Percentiles rank a stretch among this genome's conserved stretches.
Conservation (phyloP, 2,113 vertebrate genomes). For the Stegastes partitus region DNA sequence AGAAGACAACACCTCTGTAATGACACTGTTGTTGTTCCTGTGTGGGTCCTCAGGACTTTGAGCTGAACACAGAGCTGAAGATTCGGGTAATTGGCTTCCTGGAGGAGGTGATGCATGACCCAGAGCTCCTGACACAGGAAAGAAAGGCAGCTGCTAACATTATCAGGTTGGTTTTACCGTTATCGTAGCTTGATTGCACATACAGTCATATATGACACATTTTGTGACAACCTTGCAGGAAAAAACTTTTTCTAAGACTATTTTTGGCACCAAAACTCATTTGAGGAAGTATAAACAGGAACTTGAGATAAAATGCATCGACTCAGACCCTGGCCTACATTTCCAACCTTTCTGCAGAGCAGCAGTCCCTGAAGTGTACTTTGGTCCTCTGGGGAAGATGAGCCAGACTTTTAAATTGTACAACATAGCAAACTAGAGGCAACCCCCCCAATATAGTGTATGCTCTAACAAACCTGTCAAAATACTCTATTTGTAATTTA, state of each 20-base stretch:
- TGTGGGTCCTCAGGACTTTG: slow-evolving; percentile 91
- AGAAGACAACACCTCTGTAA: slow-evolving; percentile 26
- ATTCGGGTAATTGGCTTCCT: slow-evolving; percentile 92
- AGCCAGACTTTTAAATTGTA: background rate
- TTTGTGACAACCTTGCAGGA: background rate
- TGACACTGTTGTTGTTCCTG: slow-evolving; percentile 25
- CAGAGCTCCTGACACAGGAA: slow-evolving; percentile 96
- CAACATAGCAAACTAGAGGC: background rate
- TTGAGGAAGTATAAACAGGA: background rate
- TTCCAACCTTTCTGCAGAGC: too few relatives aligned
- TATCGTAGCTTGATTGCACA: slow-evolving; percentile 3
- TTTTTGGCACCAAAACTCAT: background rate
- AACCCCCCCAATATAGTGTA: background rate
- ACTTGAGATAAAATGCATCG: slow-evolving; percentile 7
- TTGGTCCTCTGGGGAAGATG: too few relatives aligned
- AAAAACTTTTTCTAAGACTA: background rate
- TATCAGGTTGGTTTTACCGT: slow-evolving; percentile 85
- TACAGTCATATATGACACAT: slow-evolving; percentile 13
- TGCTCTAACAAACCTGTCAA: slow-evolving; percentile 10
- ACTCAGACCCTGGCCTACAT: too few relatives aligned
- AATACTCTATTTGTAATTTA: background rate
- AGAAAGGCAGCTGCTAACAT: slow-evolving; percentile 98
- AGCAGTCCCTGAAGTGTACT: too few relatives aligned
- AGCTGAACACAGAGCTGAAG: slow-evolving; percentile 91
- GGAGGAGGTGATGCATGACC: slow-evolving; percentile 97